Base-by-base conservation (phyloP, 2,797 vertebrate species). In the Helarctos malayanus region DNA sequence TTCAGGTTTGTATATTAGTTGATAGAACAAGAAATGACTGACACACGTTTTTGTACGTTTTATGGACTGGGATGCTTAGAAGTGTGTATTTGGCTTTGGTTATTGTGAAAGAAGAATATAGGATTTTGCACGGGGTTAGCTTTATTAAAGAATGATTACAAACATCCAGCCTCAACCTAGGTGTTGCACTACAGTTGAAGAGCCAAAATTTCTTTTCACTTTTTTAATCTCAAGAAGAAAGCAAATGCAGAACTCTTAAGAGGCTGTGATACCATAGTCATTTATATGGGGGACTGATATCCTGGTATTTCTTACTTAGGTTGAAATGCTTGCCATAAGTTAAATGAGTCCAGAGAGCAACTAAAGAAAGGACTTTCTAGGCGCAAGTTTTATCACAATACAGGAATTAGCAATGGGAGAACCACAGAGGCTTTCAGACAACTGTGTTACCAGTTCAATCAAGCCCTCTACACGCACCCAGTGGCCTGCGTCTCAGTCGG, bases 41-140 rank as follows among this genome's bases (percentile, higher is more conserved):
- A 94, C 81, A 79, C 19, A 65, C 16, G 80, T 54, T 90, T 96
- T 56, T 65, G n/a, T 38, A 54, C 81, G 10, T 82, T 92, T 88
- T 78, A 95, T 83, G 47, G 19, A 78, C 35, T 76, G 25, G 29
- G 23, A 38, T 81, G 95, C 65, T 79, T 88, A 69, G 78, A 91
- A 82, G 41, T 89, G 5, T 81, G 85, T 85, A 81, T 97, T 93
- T 96, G 83, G 45, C 78, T 92, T 90, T 86, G n/a, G 15, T 96
- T 97, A 89, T 96, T 81, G 8, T 69, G 14, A 96, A 91, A 63
- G 65, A 38, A 87, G 81, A 38, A 47, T 79, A 63, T 12, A 25
- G 15, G 56, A 45, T 92, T 97, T 75, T 71, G 52, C 3, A 14
- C 35, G 61, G 16, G 82, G 76, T 97, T 71, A 41, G 16, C 13